Percentiles rank a stretch among this genome's conserved stretches.
These are phyloP conservation scores for Cryptotermes secundus DNA, from an alignment of 1,140 invertebrate genomes.

Conservation along the genomic window DNA sequence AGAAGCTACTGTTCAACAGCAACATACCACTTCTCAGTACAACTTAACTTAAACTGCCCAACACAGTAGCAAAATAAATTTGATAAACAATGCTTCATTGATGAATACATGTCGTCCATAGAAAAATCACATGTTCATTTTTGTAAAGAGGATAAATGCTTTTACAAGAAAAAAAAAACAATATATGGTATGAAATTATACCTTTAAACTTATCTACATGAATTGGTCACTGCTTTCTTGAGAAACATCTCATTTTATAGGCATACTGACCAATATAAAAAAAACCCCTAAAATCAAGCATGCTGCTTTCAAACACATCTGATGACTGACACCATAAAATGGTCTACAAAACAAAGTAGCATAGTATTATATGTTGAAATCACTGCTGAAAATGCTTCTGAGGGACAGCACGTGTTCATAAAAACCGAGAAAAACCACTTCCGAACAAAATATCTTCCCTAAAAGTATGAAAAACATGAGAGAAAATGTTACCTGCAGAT, in stretches of 20 bases:
- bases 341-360: not conserved
- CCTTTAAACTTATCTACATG: not conserved
- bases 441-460: not conserved
- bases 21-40: too few relatives aligned
- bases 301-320: not conserved
- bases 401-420: conserved; percentile 8
- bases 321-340: not conserved
- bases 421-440: not conserved
- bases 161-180: too few relatives aligned
- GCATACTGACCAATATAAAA: not conserved
- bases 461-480: conserved; percentile 17
- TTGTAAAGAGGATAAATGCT: too few relatives aligned
- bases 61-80: too few relatives aligned
- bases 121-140: too few relatives aligned
- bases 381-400: not conserved
- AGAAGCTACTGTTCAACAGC: too few relatives aligned
- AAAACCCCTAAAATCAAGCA: not conserved
- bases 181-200: not conserved
- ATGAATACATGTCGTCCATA: too few relatives aligned
- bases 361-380: not conserved
- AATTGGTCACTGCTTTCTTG: not conserved
- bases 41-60: too few relatives aligned
- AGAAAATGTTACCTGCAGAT: not conserved
- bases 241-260: not conserved
- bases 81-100: too few relatives aligned